A percentile compares a stretch with the other conserved stretches of the same genome.
Evolutionary conservation across 2,888 invertebrate species (phyloP).

Genomic region (Drosophila ustulata): DNA sequence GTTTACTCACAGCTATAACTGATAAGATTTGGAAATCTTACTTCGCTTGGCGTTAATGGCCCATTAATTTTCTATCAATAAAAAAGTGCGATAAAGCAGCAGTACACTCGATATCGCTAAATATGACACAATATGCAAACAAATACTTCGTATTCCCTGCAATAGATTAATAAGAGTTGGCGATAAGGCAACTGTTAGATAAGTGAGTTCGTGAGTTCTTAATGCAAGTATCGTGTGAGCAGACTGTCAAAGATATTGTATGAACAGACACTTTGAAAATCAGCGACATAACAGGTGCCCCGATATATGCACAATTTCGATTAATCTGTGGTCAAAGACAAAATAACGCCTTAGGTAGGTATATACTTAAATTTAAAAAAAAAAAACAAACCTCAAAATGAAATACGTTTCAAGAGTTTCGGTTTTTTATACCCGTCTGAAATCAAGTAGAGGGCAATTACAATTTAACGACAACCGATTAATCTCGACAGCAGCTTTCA

Average conservation of each 20-base stretch:
- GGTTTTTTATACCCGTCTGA: too few relatives aligned
- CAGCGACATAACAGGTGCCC: too few relatives aligned
- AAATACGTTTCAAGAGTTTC: too few relatives aligned
- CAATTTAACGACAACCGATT: too few relatives aligned
- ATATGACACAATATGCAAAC: conserved; percentile 2
- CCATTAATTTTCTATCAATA: conserved; percentile 1
- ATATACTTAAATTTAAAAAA: too few relatives aligned
- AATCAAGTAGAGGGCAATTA: too few relatives aligned
- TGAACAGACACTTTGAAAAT: neutral
- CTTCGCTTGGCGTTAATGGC: conserved; percentile 21
- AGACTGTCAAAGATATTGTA: neutral
- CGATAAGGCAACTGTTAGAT: neutral
- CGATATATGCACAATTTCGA: too few relatives aligned
- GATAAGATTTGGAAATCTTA: conserved; percentile 28
- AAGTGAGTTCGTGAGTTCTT: neutral
- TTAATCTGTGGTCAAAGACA: too few relatives aligned
- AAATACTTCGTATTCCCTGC: neutral
- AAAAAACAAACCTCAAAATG: too few relatives aligned
- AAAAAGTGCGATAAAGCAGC: conserved; percentile 10
- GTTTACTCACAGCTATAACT: neutral
- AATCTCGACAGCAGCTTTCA: too few relatives aligned
- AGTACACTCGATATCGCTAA: neutral
- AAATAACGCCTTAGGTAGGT: too few relatives aligned
- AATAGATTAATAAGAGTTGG: neutral
- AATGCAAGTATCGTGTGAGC: neutral